phyloP scores from a whole-genome alignment of 2,113 vertebrate genomes.

The Aegypius monachus region DNA sequence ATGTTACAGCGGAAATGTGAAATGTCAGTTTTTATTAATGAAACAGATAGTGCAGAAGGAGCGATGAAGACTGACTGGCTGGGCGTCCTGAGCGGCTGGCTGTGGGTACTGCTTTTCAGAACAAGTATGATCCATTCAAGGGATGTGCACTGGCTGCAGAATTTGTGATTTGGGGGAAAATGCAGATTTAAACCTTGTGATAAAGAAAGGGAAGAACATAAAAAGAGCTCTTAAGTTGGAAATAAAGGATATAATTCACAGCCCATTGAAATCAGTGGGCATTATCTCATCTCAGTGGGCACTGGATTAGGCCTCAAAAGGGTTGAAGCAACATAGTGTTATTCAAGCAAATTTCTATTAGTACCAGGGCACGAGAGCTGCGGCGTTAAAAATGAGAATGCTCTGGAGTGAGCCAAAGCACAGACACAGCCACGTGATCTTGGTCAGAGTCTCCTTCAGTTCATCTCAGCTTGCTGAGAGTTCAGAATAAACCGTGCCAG shows the following conservation, averaged over 20 bases:
- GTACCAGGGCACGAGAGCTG: background rate
- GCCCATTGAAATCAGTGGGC: slow-evolving; percentile 16
- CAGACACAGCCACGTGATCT: background rate
- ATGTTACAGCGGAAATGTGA: slow-evolving; percentile 40
- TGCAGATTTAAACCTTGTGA: background rate
- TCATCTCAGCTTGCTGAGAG: background rate
- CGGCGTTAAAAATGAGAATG: background rate
- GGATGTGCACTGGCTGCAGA: background rate
- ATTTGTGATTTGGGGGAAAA: background rate
- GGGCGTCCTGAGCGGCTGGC: background rate
- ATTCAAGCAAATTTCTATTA: slow-evolving; percentile 30
- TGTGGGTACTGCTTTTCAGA: background rate
- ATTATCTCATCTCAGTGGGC: slow-evolving; percentile 49
- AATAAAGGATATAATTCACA: slow-evolving; percentile 38
- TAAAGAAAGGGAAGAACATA: slow-evolving; percentile 10
- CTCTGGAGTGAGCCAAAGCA: background rate
- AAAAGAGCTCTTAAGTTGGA: background rate
- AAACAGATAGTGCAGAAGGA: background rate
- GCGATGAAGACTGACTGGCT: slow-evolving; percentile 32
- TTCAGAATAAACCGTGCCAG: background rate
- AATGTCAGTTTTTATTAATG: slow-evolving; percentile 66
- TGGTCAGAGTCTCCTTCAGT: background rate
- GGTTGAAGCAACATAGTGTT: background rate
- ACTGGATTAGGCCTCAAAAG: slow-evolving; percentile 37
- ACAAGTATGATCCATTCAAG: background rate